Base-by-base conservation (phyloP, 2,113 vertebrate genomes). In the Acanthisitta chloris region DNA sequence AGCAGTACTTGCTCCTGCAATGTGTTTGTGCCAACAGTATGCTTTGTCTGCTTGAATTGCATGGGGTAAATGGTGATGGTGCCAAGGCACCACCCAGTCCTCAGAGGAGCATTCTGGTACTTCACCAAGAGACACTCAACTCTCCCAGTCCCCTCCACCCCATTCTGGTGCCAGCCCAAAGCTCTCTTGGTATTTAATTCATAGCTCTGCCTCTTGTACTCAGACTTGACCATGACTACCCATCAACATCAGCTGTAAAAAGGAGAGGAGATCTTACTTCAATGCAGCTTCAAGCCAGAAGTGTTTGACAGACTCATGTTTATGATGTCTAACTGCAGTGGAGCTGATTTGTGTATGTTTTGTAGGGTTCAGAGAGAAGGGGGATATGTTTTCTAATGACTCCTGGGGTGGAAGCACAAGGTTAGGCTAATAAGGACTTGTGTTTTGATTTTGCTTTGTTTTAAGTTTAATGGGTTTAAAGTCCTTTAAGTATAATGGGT, bases 11-110 rank as follows among this genome's bases (percentile, higher is more conserved):
- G 1, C 23, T 92, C 19, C 42, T 67, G 57, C 38, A 28, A 14
- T 8, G 26, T 12, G 1, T 12, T 52, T 29, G 16, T 59, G 57
- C 61, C 1, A 1, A 25, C 43, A 21, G 29, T 8, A 4, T 0
- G 1, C 26, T 46, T 71, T 34, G 12, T 38, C 45, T 1, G 1
- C 49, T 43, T 31, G 40, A 72, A 10, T 69, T 26, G 34, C 1
- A 0, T 7, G 16, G 54, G 36, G 9, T 59, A 29, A 20, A 21
- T 26, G 51, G 69, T 51, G 31, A 21, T 25, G 21, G 36, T 80
- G 82, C 21, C 51, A 33, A 33, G 74, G 66, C 7, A 3, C 59
- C 49, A 19, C 25, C 48, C 18, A 4, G 18, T 64, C 45, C 64
- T 51, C 45, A 59, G 17, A 46, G 54, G 29, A 49, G 19, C 21